Conservation (phyloP, 2,888 invertebrate genomes). For the Euclidia mi region DNA sequence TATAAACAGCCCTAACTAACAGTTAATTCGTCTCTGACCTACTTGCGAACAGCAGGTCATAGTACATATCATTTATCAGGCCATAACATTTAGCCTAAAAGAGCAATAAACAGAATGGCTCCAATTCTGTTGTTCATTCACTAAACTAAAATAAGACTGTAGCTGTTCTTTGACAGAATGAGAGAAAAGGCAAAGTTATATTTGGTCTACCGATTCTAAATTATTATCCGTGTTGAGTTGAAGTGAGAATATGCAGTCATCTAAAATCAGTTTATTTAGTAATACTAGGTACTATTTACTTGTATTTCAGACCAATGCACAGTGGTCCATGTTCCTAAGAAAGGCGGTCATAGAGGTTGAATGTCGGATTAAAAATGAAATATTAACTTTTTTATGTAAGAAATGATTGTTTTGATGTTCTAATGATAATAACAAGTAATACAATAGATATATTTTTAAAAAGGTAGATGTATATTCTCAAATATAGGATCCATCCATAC, state of each 20-base stretch:
- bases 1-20: not conserved
- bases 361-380: slow-evolving; percentile 4
- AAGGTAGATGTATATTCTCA: slow-evolving; percentile 5
- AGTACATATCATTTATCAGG: slow-evolving; percentile 24
- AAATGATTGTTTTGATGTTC: not conserved
- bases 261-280: no score
- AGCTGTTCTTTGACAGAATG: no score
- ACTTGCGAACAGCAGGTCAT: slow-evolving; percentile 11
- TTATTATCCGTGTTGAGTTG: no score
- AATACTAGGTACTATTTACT: no score
- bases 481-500: slow-evolving; percentile 2
- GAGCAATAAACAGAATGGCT: slow-evolving; percentile 33
- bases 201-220: no score
- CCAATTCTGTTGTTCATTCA: slow-evolving; percentile 1
- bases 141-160: no score
- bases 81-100: slow-evolving; percentile 23
- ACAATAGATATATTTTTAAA: slow-evolving; percentile 2
- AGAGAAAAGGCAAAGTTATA: no score
- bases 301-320: no score
- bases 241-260: no score
- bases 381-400: slow-evolving; percentile 1
- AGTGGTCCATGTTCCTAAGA: slow-evolving; percentile 6
- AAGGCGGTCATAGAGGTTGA: slow-evolving; percentile 3
- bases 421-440: slow-evolving; percentile 3
- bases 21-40: slow-evolving; percentile 2